Conservation (phyloP, 2,888 invertebrate species). For the Melanostoma scalare region DNA sequence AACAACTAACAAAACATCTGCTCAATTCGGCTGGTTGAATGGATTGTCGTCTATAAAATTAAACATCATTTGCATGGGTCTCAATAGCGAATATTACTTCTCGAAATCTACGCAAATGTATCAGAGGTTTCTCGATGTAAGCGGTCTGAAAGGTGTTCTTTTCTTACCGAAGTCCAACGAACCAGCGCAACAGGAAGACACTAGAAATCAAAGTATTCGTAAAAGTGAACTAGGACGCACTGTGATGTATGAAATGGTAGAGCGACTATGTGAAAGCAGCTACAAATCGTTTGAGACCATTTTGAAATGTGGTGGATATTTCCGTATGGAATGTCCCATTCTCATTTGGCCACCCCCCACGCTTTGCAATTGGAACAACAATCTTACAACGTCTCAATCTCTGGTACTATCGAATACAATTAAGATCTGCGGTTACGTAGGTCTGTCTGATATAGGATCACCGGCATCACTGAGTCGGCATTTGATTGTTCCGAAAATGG, state of each 20-base stretch:
- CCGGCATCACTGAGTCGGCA: slow-evolving; percentile 96
- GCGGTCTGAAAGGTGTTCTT: slow-evolving; percentile 86
- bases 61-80: slow-evolving; percentile 88
- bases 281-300: slow-evolving; percentile 88
- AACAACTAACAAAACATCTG: slow-evolving; percentile 73
- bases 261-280: slow-evolving; percentile 87
- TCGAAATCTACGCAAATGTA: slow-evolving; percentile 83
- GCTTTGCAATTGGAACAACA: slow-evolving; percentile 74
- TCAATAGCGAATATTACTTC: slow-evolving; percentile 85
- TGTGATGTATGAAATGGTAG: slow-evolving; percentile 83
- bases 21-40: slow-evolving; percentile 86
- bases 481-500: slow-evolving; percentile 90
- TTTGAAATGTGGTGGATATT: slow-evolving; percentile 86
- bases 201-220: slow-evolving; percentile 62
- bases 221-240: slow-evolving; percentile 80
- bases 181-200: slow-evolving; percentile 14
- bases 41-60: slow-evolving; percentile 92
- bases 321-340: slow-evolving; percentile 87
- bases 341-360: slow-evolving; percentile 89
- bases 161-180: slow-evolving; percentile 84
- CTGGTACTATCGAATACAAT: slow-evolving; percentile 86
- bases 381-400: slow-evolving; percentile 81
- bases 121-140: slow-evolving; percentile 90
- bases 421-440: slow-evolving; percentile 93
- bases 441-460: slow-evolving; percentile 93